Percentiles rank a stretch among this genome's conserved stretches.
phyloP scores from a whole-genome alignment of 2,797 vertebrate genomes.

The Limosa lapponica region DNA sequence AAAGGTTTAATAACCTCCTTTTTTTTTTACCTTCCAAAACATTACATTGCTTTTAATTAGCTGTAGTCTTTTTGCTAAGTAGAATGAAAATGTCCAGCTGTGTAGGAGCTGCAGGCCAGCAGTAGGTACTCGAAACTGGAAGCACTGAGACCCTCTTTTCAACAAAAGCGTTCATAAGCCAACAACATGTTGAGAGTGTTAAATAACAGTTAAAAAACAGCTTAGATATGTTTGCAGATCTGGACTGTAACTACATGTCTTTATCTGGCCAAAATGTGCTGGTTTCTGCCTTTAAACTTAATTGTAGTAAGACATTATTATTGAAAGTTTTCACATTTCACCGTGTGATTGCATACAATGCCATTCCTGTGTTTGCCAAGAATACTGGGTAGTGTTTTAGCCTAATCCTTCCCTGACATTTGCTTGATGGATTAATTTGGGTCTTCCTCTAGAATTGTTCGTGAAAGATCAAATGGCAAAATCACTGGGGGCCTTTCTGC shows the following conservation, averaged over 20 bases:
- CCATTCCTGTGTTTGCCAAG: not conserved
- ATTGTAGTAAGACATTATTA: not conserved
- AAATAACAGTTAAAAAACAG: not conserved
- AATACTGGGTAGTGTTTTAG: not conserved
- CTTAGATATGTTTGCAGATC: not conserved
- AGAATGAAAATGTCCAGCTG: conserved; percentile 32
- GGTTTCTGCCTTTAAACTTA: not conserved
- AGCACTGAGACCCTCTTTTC: not conserved
- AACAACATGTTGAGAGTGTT: not conserved
- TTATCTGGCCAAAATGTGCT: not conserved
- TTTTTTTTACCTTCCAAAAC: conserved; percentile 1
- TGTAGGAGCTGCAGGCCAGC: not conserved
- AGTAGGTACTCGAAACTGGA: not conserved
- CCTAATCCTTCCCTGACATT: not conserved
- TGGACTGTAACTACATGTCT: not conserved
- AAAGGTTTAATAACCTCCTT: not conserved
- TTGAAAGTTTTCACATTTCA: not conserved
- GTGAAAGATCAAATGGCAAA: not conserved
- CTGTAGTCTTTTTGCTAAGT: not conserved
- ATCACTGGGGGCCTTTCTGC: not conserved
- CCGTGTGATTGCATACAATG: not conserved
- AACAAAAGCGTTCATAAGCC: not conserved
- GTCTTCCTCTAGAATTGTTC: not conserved
- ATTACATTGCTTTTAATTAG: conserved; percentile 37
- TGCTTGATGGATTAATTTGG: not conserved